Conservation (phyloP, 2,888 invertebrate species). For the Oligia strigilis region DNA sequence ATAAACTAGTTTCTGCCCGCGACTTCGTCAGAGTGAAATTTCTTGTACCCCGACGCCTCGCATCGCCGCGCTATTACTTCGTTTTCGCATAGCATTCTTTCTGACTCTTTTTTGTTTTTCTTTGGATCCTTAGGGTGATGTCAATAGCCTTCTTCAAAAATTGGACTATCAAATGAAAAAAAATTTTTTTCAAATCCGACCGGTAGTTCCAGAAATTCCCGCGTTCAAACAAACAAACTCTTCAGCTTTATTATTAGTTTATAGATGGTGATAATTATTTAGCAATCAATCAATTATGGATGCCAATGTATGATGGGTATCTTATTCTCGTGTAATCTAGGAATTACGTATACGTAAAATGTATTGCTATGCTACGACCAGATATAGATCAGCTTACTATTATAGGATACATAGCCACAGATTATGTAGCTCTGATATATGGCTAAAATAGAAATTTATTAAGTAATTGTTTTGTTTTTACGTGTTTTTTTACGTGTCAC, state of each 20-base stretch:
- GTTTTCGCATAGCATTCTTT: neutral
- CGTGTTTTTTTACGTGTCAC: neutral
- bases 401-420: neutral
- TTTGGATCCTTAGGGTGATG: too few species aligned
- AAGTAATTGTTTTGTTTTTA: neutral
- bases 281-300: too few species aligned
- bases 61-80: neutral
- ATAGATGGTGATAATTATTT: too few species aligned
- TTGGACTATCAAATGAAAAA: too few species aligned
- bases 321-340: slow-evolving; percentile 18
- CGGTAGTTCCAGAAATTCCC: too few species aligned
- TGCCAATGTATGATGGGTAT: slow-evolving; percentile 1
- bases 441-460: neutral
- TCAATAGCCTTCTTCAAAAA: too few species aligned
- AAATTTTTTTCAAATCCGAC: too few species aligned
- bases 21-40: neutral
- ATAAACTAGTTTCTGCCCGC: neutral
- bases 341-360: neutral
- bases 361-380: slow-evolving; percentile 7
- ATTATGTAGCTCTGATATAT: neutral
- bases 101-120: neutral
- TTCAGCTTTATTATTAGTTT: too few species aligned
- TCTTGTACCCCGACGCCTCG: neutral
- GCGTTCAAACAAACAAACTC: too few species aligned
- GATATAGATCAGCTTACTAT: slow-evolving; percentile 17